Evolutionary conservation across 2,797 vertebrate genomes (phyloP), one percentile per base, ranked within the genome.

Genomic region (Cossypha niveicapilla): DNA sequence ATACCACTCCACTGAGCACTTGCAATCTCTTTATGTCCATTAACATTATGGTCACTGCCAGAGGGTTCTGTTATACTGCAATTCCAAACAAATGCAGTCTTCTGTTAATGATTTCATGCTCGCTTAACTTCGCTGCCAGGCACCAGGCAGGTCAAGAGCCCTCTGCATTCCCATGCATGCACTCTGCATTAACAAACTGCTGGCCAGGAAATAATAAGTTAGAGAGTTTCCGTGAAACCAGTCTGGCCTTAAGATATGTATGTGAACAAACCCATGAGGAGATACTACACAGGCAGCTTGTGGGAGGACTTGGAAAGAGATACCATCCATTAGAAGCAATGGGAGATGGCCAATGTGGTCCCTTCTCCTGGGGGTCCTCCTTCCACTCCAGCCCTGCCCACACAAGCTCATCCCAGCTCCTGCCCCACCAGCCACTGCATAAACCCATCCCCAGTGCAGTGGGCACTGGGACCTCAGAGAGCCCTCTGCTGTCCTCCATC

Each of bases 21-120:
- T 54, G 56, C 42, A 66, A 48, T 27, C 22, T 82, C 73, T 84
- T 72, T 50, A 79, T 22, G 44, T 53, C 50, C 42, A 23, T 65
- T 68, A 89, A 87, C 11, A 12, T 48, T 42, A 58, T 3, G 23
- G 67, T 74, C 81, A 75, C 63, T 15, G 5, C 48, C 51, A 61
- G 27, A 67, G 15, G 15, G 10, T 62, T 39, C 61, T 25, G 23
- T 62, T 57, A 27, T 4, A 61, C 16, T 13, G 4, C 11, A 54
- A 73, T 67, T 68, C 71, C 13, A 3, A 68, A 84, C 62, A 92
- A 92, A 81, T 19, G 22, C 41, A 63, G 63, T 32, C 37, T 45
- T 37, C 60, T 35, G 73, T 78, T 83, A 91, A 88, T 72, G 66
- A 88, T 71, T 92, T 93, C 75, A 78, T 37, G 70, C 70, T 93